Base-by-base conservation (phyloP, 2,888 invertebrate species). In the Bibio marci region DNA sequence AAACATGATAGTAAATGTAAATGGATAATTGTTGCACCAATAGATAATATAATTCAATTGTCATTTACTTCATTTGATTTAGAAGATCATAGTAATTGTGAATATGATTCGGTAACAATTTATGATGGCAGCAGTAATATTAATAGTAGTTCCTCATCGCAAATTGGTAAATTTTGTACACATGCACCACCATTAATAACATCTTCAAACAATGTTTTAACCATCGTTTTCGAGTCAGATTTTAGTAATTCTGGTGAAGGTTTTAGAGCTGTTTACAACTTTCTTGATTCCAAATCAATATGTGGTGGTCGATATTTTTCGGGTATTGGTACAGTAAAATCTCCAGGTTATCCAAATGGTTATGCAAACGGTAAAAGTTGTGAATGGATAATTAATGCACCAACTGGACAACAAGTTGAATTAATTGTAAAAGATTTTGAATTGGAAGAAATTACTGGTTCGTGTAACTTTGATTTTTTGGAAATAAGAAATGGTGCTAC, bases 401-500 rank as follows among this genome's bases (percentile, higher is more conserved):
- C 73, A 0, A 58, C 63, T 7, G 81, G 78, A 2, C 76, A 76
- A 45, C 82, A 80, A 60, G 73, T 94, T 30, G 63, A 70, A 51
- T 64, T 94, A 2, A 75, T 76, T 37, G 52, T 80, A 14, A 67
- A 69, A 1, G 50, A 64, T 25, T 80, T 83, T 49, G 62, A 73
- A 17, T 48, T 90, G 39, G 86, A 87, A 53, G 28, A 38, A 0
- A 64, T 65, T 34, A 17, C 43, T 0, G 48, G 52, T 30, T 8
- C 22, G 22, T 83, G 83, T 50, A 46, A 45, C 14, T 75, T 67
- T 47, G 82, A 85, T 55, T 81, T 67, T 55, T 55, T 87, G 32
- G 81, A 82, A 62, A 75, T 87, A 44, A 85, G 87, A 53, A 90
- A 92, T 60, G 94, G 92, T 14, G 76, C 70, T 2, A 67, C 66